A percentile compares a stretch with the other conserved stretches of the same genome.
These are phyloP conservation scores for Oxystoma pomonae DNA, from an alignment of 2,888 invertebrate genomes.

Conservation along the genomic window DNA sequence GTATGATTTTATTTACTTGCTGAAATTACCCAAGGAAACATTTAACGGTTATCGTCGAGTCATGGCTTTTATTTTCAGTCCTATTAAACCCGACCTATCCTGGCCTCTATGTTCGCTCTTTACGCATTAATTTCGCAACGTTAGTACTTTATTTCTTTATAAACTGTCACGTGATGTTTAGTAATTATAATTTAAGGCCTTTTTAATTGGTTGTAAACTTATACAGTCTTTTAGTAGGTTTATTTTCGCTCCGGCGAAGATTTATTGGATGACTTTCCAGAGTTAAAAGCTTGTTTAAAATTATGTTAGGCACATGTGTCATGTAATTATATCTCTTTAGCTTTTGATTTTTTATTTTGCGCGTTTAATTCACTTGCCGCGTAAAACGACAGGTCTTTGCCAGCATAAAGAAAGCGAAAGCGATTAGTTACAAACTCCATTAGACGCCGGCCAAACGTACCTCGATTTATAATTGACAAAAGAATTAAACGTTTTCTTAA, in stretches of 20 bases:
- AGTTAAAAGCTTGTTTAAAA: constrained; percentile 28
- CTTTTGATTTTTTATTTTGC: constrained; percentile 24
- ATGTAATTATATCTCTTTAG: constrained; percentile 26
- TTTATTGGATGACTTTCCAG: constrained; percentile 24
- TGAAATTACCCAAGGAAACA: neutral
- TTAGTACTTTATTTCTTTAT: constrained; percentile 22
- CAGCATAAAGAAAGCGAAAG: neutral
- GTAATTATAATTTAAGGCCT: constrained; percentile 26
- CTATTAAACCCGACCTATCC: constrained; percentile 19
- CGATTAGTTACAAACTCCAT: neutral
- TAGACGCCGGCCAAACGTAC: too few species aligned
- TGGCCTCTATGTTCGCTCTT: constrained; percentile 16
- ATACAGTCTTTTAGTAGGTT: constrained; percentile 22
- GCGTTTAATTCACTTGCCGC: constrained; percentile 30
- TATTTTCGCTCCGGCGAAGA: constrained; percentile 20
- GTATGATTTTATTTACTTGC: neutral
- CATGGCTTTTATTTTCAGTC: constrained; percentile 17
- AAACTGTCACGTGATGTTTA: constrained; percentile 22
- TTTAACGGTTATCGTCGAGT: neutral
- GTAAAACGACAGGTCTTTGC: neutral
- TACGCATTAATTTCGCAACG: constrained; percentile 22
- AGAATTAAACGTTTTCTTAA: too few species aligned
- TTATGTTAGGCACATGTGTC: constrained; percentile 35
- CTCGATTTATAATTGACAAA: too few species aligned
- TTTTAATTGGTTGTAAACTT: constrained; percentile 29